These are phyloP conservation scores for Toxotes chatareus DNA, from an alignment of 2,113 vertebrate genomes.

Conservation along the genomic window DNA sequence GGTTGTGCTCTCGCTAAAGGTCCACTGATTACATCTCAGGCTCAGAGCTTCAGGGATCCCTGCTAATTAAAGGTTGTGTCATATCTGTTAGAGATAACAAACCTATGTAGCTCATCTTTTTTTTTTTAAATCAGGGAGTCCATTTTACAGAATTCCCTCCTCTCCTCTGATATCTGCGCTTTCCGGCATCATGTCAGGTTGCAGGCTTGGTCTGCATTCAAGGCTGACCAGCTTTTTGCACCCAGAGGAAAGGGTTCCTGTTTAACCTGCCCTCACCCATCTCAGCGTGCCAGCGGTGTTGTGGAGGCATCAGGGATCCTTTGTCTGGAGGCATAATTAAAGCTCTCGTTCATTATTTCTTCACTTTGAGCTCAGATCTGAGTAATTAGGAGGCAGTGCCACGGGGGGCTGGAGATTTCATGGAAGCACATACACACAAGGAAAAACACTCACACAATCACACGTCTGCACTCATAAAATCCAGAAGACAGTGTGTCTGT, in stretches of 20 bases:
- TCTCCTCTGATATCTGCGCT: constrained; percentile 2
- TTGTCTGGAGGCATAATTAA: constrained; percentile 80
- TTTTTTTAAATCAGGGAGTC: constrained; percentile 35
- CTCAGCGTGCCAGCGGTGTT: constrained; percentile 57
- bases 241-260: constrained; percentile 45
- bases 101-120: constrained; percentile 58
- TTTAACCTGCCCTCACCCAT: constrained; percentile 73
- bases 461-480: constrained; percentile 28
- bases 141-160: constrained; percentile 13
- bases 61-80: constrained; percentile 84
- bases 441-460: constrained; percentile 32
- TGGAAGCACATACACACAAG: constrained; percentile 3
- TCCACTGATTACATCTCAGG: constrained; percentile 79
- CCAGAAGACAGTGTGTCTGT: constrained; percentile 21
- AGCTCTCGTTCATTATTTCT: constrained; percentile 78
- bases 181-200: constrained; percentile 46
- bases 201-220: constrained; percentile 36
- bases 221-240: constrained; percentile 49
- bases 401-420: constrained; percentile 32
- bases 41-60: constrained; percentile 75
- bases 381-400: constrained; percentile 76
- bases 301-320: constrained; percentile 66
- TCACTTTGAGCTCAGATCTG: constrained; percentile 80
- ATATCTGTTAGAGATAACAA: constrained; percentile 80
- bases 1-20: constrained; percentile 78